Base-by-base conservation (phyloP, 2,797 vertebrate genomes). In the Typhlichthys subterraneus region DNA sequence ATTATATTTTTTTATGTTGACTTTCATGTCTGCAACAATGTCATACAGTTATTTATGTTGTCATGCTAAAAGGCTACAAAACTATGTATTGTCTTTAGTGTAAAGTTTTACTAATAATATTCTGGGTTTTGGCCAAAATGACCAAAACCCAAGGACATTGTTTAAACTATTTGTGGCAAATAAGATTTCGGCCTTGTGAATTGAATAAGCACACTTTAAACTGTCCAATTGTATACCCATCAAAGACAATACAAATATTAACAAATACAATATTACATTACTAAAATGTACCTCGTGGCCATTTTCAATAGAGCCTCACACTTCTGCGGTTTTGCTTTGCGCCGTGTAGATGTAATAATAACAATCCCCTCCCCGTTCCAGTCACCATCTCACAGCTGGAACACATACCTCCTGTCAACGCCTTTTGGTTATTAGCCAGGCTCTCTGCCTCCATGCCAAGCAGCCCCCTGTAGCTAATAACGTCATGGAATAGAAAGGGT, bases 351-450 rank as follows among this genome's bases (percentile, higher is more conserved):
- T 83, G 65, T 78, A 83, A 83, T 78, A 80, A 82, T 75, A 83
- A 65, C 71, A 65, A 50, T 51, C 61, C 74, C 38, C 38, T 42
- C 38, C 38, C 38, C 38, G 8, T 10, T 71, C 55, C 70, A 66
- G 67, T 82, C 79, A 76, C 75, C 76, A 83, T 72, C 59, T 55
- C 67, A 77, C 75, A 76, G 76, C 67, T 79, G 63, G 72, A 81
- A 73, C 57, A 42, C 57, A 64, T 74, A 57, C 69, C 51, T 59
- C 72, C 61, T 76, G 65, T 62, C 63, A 69, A 8, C 68, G 70
- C 46, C 63, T 69, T 79, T 67, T 82, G 61, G 78, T 78, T 79
- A 70, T 79, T 57, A 72, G 19, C 65, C 33, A 52, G 68, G 63
- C 63, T 46, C 49, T 75, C 77, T 75, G 19, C 62, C 63, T 79